These are phyloP conservation scores for Megaceryle torquata DNA, from an alignment of 2,113 vertebrate species.

Conservation along the genomic window DNA sequence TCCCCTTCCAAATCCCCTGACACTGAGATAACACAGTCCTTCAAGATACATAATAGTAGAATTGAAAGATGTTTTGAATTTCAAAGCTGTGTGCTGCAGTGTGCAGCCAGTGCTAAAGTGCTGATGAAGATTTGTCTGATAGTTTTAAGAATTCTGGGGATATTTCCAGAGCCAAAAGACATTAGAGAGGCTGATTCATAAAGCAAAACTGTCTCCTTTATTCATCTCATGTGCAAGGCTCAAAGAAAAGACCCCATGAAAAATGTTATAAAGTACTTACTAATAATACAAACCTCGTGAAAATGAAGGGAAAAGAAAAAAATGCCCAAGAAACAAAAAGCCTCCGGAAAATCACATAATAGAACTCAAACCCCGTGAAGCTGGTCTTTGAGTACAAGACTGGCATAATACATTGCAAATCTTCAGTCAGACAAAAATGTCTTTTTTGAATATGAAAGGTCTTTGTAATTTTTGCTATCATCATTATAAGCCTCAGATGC, in stretches of 20 bases:
- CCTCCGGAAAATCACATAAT: constrained; percentile 1
- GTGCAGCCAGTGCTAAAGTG: neutral
- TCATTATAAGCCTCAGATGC: constrained; percentile 63
- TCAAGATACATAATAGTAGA: neutral
- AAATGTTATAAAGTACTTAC: constrained; percentile 19
- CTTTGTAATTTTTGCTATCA: constrained; percentile 69
- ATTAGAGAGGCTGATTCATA: constrained; percentile 32
- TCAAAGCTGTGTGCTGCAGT: constrained; percentile 21
- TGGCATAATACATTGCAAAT: constrained; percentile 51
- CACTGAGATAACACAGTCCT: neutral
- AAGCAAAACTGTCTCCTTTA: constrained; percentile 4
- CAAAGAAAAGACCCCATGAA: constrained; percentile 32
- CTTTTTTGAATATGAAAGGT: constrained; percentile 71
- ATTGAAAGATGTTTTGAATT: constrained; percentile 2
- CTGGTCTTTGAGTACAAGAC: constrained; percentile 56
- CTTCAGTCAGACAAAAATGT: constrained; percentile 47
- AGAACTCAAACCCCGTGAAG: constrained; percentile 11
- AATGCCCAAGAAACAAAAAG: constrained; percentile 30
- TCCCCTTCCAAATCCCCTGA: neutral
- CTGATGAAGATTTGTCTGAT: constrained; percentile 44
- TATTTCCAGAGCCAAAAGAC: neutral
- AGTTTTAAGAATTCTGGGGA: constrained; percentile 28
- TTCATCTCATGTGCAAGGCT: constrained; percentile 14
- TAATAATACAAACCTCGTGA: constrained; percentile 55
- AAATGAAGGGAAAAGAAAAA: constrained; percentile 32